Conservation (phyloP, 1,140 invertebrate species). For the Matsumurasca onukii region DNA sequence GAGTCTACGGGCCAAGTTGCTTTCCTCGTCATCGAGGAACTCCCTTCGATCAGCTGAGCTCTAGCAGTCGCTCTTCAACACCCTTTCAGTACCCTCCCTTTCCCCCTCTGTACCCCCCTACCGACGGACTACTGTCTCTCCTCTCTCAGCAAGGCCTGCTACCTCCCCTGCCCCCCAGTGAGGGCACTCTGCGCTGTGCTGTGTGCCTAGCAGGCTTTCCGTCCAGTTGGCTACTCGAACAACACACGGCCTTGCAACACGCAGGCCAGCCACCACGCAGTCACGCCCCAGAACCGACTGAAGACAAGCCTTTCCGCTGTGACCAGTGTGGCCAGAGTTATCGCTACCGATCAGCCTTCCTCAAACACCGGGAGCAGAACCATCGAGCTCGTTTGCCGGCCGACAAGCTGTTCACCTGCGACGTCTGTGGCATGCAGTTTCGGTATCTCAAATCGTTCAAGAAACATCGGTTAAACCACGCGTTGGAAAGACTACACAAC, state of each 20-base stretch:
- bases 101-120: conserved; percentile 49
- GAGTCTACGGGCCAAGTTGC: conserved; percentile 37
- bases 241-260: conserved; percentile 77
- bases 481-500: conserved; percentile 70
- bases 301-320: conserved; percentile 89
- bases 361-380: conserved; percentile 86
- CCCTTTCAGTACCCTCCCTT: conserved; percentile 48
- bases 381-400: conserved; percentile 80
- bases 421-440: conserved; percentile 88
- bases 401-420: conserved; percentile 86
- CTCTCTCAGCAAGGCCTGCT: conserved; percentile 45
- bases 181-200: conserved; percentile 57
- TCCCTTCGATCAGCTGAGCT: conserved; percentile 36
- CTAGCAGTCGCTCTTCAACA: conserved; percentile 49
- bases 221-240: conserved; percentile 76
- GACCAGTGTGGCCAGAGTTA: conserved; percentile 89
- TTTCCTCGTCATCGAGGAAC: conserved; percentile 27
- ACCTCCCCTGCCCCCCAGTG: conserved; percentile 45
- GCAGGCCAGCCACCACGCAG: conserved; percentile 48
- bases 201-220: conserved; percentile 81
- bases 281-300: conserved; percentile 49
- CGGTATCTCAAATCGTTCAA: conserved; percentile 86
- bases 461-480: conserved; percentile 84
- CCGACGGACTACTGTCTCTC: conserved; percentile 48
- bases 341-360: conserved; percentile 82